Base-by-base conservation (phyloP, 2,113 vertebrate species). In the Pluvianellus socialis region DNA sequence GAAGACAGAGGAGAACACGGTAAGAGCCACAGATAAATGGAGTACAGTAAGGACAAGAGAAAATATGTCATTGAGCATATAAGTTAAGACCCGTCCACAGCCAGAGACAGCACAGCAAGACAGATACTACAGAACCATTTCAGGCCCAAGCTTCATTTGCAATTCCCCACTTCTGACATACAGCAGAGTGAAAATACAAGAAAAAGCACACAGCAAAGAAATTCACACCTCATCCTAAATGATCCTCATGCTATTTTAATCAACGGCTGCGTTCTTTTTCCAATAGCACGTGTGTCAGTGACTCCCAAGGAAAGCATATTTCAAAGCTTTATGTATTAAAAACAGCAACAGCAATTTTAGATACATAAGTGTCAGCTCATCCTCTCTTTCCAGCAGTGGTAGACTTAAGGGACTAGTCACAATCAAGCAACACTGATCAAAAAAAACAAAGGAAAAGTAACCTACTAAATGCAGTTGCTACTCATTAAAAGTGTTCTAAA, bases 251-350 rank as follows among this genome's bases (percentile, higher is more conserved):
- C 15, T 17, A 53, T 88, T 95, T 90, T 66, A 66, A 70, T 10
- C 30, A 20, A 22, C 7, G 17, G 18, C 21, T 47, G 10, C 22
- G 21, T 32, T 50, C 13, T 65, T 95, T 74, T 65, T 42, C 66
- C 45, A 84, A 33, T 6, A 55, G 27, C 12, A 45, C 0, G 0
- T 24, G 27, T 38, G 20, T 21, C 27, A 12, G 14, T 40, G 18
- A 50, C 50, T 65, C 14, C 50, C n/a, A 70, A 88, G 65, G 16
- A 92, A 63, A 94, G n/a, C 4, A 21, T 52, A 42, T 84, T 92
- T 93, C 66, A 88, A 90, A 82, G 19, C 16, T 74, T 59, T 68
- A 50, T 19, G 7, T 40, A 75, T 58, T 79, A 65, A 88, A 92
- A 86, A 12, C 7, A 90, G 44, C 30, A 66, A 32, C 2, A 88